Percentiles rank a stretch among this genome's conserved stretches.
These are phyloP conservation scores for Crocidura indochinensis DNA, from an alignment of 2,797 vertebrate genomes.

Conservation along the genomic window DNA sequence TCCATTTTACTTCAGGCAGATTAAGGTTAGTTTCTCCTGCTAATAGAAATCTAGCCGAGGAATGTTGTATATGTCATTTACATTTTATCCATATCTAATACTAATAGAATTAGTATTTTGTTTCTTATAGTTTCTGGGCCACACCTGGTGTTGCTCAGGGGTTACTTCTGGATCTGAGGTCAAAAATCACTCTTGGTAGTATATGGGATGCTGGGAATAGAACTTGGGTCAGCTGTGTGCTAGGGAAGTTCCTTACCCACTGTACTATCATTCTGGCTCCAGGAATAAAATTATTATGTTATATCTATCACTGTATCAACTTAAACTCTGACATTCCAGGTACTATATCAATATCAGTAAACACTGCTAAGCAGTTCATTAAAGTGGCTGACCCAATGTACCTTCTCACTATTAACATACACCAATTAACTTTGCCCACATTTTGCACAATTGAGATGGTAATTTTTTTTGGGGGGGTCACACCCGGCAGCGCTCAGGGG, in stretches of 20 bases:
- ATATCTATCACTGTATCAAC: neutral
- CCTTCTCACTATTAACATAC: neutral
- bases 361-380: neutral
- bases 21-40: neutral
- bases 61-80: neutral
- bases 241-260: no score
- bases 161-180: no score
- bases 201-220: no score
- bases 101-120: neutral
- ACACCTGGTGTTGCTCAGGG: no score
- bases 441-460: neutral
- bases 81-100: neutral
- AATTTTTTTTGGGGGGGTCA: no score
- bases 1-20: neutral
- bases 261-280: no score
- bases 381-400: neutral
- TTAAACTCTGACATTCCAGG: neutral
- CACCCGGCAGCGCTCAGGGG: no score
- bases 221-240: no score
- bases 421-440: neutral
- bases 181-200: no score
- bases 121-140: no score
- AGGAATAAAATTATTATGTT: neutral
- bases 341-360: neutral
- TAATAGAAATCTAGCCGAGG: constrained; percentile 42